phyloP scores from a whole-genome alignment of 2,888 invertebrate genomes.

The Ectropis crepuscularia region DNA sequence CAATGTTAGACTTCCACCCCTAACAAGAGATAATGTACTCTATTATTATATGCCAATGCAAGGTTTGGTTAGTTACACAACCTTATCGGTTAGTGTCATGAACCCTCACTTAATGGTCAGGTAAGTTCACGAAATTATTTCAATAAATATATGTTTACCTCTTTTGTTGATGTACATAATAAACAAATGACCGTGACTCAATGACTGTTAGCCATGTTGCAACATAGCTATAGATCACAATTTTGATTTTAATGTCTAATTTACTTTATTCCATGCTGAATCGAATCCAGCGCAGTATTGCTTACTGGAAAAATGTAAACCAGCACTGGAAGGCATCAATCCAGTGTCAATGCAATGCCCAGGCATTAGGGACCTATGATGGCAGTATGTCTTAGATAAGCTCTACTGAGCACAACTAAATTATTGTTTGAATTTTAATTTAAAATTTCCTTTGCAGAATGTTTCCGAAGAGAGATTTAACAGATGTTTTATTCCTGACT shows the following conservation, averaged over 20 bases:
- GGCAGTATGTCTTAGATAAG: background rate
- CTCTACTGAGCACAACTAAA: background rate
- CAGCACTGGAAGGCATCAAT: too few relatives aligned
- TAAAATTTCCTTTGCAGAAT: conserved; percentile 80
- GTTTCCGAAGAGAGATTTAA: conserved; percentile 90
- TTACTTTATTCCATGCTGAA: too few relatives aligned
- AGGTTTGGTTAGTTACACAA: conserved; percentile 91
- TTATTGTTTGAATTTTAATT: background rate
- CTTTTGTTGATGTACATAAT: too few relatives aligned
- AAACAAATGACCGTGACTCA: too few relatives aligned
- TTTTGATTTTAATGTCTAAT: too few relatives aligned
- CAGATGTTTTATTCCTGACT: conserved; percentile 92
- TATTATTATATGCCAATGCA: conserved; percentile 91
- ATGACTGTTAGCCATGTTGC: too few relatives aligned
- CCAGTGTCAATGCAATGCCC: too few relatives aligned
- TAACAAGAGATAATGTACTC: conserved; percentile 88
- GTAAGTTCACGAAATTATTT: conserved; percentile 62
- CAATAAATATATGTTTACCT: background rate
- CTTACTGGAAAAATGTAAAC: too few relatives aligned
- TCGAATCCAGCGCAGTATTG: too few relatives aligned
- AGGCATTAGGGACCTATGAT: too few relatives aligned
- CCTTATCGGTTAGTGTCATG: conserved; percentile 93
- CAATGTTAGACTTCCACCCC: conserved; percentile 85
- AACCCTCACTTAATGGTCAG: conserved; percentile 91
- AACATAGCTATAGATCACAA: too few relatives aligned